phyloP scores from a whole-genome alignment of 1,140 invertebrate genomes.

The Heterodera carotae region DNA sequence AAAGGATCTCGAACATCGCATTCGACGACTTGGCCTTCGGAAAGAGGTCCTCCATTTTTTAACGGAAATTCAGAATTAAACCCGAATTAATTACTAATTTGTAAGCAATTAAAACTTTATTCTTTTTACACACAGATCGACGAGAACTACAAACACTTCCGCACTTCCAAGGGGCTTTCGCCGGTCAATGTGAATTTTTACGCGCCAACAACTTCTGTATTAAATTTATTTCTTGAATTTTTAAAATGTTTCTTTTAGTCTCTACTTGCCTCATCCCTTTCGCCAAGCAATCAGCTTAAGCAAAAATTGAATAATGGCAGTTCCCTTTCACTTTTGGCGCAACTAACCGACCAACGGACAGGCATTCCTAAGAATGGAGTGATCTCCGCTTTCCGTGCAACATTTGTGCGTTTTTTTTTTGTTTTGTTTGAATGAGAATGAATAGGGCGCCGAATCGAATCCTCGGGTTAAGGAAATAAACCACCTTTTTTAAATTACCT shows the following conservation, averaged over 20 bases:
- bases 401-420: background rate
- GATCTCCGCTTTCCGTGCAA: background rate
- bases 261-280: background rate
- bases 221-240: background rate
- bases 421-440: too few relatives aligned
- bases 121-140: conserved; percentile 17
- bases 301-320: background rate
- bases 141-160: conserved; percentile 22
- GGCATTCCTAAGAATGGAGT: background rate
- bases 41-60: conserved; percentile 40
- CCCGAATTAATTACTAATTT: too few relatives aligned
- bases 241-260: background rate
- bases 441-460: too few relatives aligned
- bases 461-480: too few relatives aligned
- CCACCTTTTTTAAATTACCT: too few relatives aligned
- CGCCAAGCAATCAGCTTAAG: background rate
- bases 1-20: conserved; percentile 45
- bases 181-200: conserved; percentile 24
- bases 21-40: conserved; percentile 36
- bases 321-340: background rate
- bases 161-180: conserved; percentile 22
- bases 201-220: background rate
- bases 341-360: background rate
- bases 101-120: background rate
- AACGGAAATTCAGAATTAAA: background rate